Evolutionary conservation across 2,888 invertebrate species (phyloP), one percentile per base, ranked within the genome.

Genomic region (Aleiodes testaceus): DNA sequence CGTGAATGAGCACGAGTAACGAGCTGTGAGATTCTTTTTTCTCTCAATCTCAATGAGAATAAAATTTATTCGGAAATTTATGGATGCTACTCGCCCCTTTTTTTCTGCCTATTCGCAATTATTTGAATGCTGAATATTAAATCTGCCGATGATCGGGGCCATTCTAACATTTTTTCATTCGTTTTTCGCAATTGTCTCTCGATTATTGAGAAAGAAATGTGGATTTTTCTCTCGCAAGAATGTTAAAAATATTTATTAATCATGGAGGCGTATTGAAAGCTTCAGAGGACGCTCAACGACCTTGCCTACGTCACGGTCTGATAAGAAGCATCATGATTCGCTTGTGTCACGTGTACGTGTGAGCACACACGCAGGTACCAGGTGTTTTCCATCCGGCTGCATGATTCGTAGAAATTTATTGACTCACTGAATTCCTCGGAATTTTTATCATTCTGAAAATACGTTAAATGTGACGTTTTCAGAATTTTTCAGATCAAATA

Each of bases 261-360:
- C 1, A 5, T n/a, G 6, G 49, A 49, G n/a, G 16, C 49, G 36
- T 36, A 53, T 22, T 45, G 69, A 63, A 64, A 45, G 45, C 12
- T 45, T 14, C 45, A 2, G 78, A 80, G 80, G 78, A 77, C 80
- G 79, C 75, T 61, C 70, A 61, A 72, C 80, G 80, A 74, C 81
- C 81, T 82, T 82, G 79, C 75, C 71, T 63, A 76, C 77, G 77
- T 79, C 77, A 78, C 49, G 66, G 47, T 67, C 72, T 72, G 81
- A 82, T 81, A 81, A 80, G 75, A 65, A 73, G 69, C 74, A 2
- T 16, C 59, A 47, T 26, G 59, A 26, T 67, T 64, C 18, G n/a
- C 26, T 20, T 6, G 12, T 16, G 22, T 18, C 9, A 11, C 12
- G 26, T 18, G 14, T 47, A 49, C 30, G 36, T 47, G 26, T 22